Base-by-base conservation (phyloP, 2,113 vertebrate genomes). In the Vulpes ferrilata region DNA sequence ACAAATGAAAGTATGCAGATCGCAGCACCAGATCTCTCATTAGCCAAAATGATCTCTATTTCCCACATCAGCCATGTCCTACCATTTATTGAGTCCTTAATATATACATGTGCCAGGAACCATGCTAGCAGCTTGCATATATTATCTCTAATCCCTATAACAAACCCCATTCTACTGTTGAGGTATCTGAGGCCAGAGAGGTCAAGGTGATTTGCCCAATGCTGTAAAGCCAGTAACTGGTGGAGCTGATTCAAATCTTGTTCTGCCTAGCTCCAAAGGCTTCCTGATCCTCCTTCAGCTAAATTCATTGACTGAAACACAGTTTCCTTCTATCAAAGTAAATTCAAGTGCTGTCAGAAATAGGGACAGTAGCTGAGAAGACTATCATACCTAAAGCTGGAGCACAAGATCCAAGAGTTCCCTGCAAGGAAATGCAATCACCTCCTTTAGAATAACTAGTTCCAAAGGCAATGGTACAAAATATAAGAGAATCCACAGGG, bases 1-100 rank as follows among this genome's bases (percentile, higher is more conserved):
- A 87, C 90, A 96, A 98, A 97, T 88, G 73, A 93, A 98, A 93
- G 89, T 69, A 96, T 64, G 90, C 20, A 93, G 93, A 90, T 88
- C 62, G 4, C n/a, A 43, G 74, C 23, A 19, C 71, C 84, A 76
- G 79, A 69, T 2, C 57, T 93, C 81, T 81, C 16, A 12, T 20
- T 87, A 91, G 76, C 74, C 89, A 95, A 81, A 96, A 90, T 0
- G 38, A 92, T 86, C 82, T 73, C 57, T 8, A 95, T 82, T 27
- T 90, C 76, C 82, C 27, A 51, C 13, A 76, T 43, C 79, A 35
- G 48, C 13, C 0, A 0, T 59, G 64, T 79, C 64, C 59, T 62
- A 90, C 51, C 27, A 65, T 11, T 84, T 74, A 87, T 0, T 53
- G 67, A 86, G 59, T 82, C 71, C 73, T 71, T 57, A 93, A 55